Conservation (phyloP, 1,140 invertebrate genomes). For the Anastrepha ludens region DNA sequence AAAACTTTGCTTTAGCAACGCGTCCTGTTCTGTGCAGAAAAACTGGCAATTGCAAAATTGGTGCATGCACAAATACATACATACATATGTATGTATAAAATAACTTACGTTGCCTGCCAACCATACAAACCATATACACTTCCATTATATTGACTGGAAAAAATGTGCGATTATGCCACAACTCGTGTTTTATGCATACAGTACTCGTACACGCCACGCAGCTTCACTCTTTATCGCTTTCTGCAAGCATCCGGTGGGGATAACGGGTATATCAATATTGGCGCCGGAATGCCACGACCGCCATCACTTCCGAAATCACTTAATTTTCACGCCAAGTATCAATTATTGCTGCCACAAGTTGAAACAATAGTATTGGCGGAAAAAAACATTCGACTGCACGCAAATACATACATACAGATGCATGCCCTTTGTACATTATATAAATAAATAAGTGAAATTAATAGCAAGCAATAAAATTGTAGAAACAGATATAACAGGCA, state of each 20-base stretch:
- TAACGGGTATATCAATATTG: conserved; percentile 9
- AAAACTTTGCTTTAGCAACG: too few relatives aligned
- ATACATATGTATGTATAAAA: neutral
- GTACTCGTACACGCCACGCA: neutral
- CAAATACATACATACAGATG: neutral
- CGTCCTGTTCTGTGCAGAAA: too few relatives aligned
- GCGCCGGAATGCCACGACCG: conserved; percentile 4
- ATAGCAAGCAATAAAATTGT: conserved; percentile 2
- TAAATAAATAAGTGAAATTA: neutral
- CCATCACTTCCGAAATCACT: conserved; percentile 47
- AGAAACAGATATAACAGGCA: neutral
- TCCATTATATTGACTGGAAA: neutral
- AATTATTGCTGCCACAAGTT: conserved; percentile 49
- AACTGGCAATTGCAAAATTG: too few relatives aligned
- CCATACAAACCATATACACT: neutral
- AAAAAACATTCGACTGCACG: neutral
- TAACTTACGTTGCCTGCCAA: neutral
- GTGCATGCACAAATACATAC: neutral
- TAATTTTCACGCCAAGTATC: conserved; percentile 49
- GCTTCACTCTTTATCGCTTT: neutral
- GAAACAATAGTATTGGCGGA: conserved; percentile 4
- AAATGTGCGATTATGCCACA: conserved; percentile 8
- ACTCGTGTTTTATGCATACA: conserved; percentile 10
- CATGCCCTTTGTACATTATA: neutral
- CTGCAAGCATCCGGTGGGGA: neutral